Percentiles rank a stretch among this genome's conserved stretches.
Evolutionary conservation across 2,113 vertebrate species (phyloP).

Genomic region (Lota lota): DNA sequence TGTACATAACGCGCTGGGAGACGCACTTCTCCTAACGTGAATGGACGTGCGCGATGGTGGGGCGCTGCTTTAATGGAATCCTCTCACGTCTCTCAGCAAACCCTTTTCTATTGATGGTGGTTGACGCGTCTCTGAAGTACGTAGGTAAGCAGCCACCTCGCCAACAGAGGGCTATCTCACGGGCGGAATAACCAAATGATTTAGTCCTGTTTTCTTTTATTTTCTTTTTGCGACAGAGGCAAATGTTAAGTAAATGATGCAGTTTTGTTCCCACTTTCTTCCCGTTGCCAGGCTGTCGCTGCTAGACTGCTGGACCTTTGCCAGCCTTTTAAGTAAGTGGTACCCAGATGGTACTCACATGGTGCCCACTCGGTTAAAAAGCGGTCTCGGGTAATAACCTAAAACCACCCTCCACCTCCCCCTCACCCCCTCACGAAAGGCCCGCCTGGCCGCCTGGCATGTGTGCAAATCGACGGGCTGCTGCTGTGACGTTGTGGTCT

Average conservation of each 20-base stretch:
- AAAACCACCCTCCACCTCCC: constrained; percentile 60
- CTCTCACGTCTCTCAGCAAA: constrained; percentile 49
- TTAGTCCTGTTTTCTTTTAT: constrained; percentile 81
- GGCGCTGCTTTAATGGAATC: constrained; percentile 47
- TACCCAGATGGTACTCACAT: constrained; percentile 93
- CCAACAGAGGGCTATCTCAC: constrained; percentile 74
- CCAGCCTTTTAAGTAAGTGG: constrained; percentile 95
- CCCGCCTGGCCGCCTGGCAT: constrained; percentile 86
- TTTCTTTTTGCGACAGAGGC: constrained; percentile 74
- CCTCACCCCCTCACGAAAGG: no score
- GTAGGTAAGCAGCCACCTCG: no score
- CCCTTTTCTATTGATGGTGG: no score
- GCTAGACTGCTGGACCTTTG: constrained; percentile 81
- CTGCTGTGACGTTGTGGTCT: constrained; percentile 84
- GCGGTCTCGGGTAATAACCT: constrained; percentile 84
- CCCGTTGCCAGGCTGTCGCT: constrained; percentile 87
- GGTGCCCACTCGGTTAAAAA: constrained; percentile 91
- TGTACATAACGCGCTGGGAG: constrained; percentile 37
- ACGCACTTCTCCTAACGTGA: constrained; percentile 51
- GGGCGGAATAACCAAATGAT: constrained; percentile 89
- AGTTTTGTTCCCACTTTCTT: constrained; percentile 88
- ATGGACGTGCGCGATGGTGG: constrained; percentile 39
- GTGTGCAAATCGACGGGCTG: constrained; percentile 81
- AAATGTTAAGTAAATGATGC: constrained; percentile 98
- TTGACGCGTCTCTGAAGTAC: no score